Conservation (phyloP, 2,113 vertebrate genomes). For the Tachysurus fulvidraco region DNA sequence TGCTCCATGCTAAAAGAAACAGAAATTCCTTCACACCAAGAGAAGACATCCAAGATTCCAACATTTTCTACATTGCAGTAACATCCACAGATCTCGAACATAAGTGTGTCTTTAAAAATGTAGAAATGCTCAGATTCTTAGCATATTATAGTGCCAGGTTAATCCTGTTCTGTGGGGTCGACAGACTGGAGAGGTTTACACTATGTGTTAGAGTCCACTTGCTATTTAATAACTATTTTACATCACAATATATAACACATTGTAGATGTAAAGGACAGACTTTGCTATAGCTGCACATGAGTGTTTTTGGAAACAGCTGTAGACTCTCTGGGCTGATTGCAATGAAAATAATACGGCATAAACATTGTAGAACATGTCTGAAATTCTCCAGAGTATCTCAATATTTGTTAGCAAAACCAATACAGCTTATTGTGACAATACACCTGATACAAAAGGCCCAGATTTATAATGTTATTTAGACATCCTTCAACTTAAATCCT, state of each 20-base stretch:
- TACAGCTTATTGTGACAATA: background rate
- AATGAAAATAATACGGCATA: background rate
- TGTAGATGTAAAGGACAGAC: background rate
- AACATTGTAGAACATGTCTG: background rate
- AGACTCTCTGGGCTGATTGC: background rate
- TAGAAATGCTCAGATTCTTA: conserved; percentile 13
- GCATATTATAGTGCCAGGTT: background rate
- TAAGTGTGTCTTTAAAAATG: conserved; percentile 19
- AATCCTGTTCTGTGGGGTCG: background rate
- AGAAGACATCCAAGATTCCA: conserved; percentile 10
- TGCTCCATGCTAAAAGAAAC: background rate
- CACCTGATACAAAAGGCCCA: background rate
- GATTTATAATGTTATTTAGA: background rate
- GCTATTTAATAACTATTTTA: background rate
- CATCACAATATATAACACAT: background rate
- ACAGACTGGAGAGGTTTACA: background rate
- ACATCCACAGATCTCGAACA: background rate
- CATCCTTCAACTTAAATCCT: background rate
- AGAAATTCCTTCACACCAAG: conserved; percentile 1
- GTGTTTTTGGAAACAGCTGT: background rate
- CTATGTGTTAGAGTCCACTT: background rate
- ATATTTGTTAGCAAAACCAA: background rate
- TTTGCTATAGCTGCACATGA: background rate
- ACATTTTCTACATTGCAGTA: background rate
- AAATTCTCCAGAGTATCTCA: background rate